A percentile compares a stretch with the other conserved stretches of the same genome.
Conservation (phyloP, 2,888 invertebrate genomes). For the Hetaerina titia region DNA sequence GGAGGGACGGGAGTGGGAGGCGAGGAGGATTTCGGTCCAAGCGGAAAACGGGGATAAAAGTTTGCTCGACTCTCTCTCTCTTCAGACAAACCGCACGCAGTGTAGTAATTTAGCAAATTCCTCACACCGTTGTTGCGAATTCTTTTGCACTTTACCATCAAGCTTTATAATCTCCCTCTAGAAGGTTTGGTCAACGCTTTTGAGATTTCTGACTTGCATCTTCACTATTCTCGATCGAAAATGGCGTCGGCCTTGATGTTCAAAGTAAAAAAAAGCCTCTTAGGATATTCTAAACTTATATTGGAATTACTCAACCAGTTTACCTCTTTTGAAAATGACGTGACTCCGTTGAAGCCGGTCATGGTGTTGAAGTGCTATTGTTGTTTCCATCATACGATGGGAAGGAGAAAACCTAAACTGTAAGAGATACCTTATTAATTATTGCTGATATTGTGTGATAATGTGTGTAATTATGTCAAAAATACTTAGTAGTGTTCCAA, state of each 20-base stretch:
- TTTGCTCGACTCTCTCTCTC: neutral
- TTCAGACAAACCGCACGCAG: neutral
- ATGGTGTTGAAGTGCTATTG: too few species aligned
- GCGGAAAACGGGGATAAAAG: neutral
- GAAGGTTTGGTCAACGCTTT: neutral
- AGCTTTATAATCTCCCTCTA: neutral
- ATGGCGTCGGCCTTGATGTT: neutral
- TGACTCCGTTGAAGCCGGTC: too few species aligned
- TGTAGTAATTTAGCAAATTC: neutral
- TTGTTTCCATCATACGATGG: too few species aligned
- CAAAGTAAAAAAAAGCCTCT: too few species aligned
- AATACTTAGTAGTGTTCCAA: too few species aligned
- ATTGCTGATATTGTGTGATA: too few species aligned
- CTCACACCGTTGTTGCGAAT: neutral
- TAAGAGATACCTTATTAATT: too few species aligned
- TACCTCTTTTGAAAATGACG: too few species aligned
- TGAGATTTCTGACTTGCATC: neutral
- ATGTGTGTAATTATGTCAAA: too few species aligned
- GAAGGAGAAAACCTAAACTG: too few species aligned
- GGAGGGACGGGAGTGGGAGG: neutral
- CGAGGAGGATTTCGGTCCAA: neutral
- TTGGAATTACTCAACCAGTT: too few species aligned
- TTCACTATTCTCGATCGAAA: neutral
- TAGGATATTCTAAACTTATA: too few species aligned
- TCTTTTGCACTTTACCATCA: neutral